A percentile compares a stretch with the other conserved stretches of the same genome.
phyloP scores from a whole-genome alignment of 2,113 vertebrate genomes.

The Colossoma macropomum region DNA sequence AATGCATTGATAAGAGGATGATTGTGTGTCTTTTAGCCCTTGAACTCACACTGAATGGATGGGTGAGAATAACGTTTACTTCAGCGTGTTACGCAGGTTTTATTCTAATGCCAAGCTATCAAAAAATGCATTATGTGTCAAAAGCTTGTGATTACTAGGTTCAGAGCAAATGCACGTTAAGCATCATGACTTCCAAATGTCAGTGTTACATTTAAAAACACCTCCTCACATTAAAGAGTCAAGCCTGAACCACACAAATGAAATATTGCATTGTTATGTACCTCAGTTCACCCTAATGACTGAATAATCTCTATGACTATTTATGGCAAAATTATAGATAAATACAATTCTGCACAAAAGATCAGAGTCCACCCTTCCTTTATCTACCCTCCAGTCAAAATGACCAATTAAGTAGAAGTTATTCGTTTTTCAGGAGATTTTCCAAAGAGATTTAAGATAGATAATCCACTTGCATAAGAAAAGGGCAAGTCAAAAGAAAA shows the following conservation, averaged over 20 bases:
- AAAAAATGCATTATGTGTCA: constrained; percentile 5
- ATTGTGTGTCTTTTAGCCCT: constrained; percentile 32
- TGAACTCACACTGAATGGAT: constrained; percentile 7
- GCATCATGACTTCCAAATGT: constrained; percentile 16
- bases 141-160: neutral
- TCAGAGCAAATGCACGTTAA: constrained; percentile 4
- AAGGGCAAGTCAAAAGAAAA: no score
- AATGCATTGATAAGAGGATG: constrained; percentile 40
- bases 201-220: neutral
- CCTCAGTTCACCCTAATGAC: neutral
- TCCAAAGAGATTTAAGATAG: no score
- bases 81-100: neutral
- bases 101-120: constrained; percentile 1
- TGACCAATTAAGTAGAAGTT: no score
- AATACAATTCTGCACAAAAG: neutral
- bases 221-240: neutral
- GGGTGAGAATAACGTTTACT: neutral
- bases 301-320: neutral
- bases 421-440: no score
- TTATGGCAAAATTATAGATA: neutral
- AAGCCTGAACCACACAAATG: neutral
- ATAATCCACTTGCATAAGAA: no score
- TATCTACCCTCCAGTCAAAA: no score
- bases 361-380: no score
- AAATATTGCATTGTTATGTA: neutral